A percentile compares a stretch with the other conserved stretches of the same genome.
Evolutionary conservation across 2,113 vertebrate genomes (phyloP).

Genomic region (Scalopus aquaticus): DNA sequence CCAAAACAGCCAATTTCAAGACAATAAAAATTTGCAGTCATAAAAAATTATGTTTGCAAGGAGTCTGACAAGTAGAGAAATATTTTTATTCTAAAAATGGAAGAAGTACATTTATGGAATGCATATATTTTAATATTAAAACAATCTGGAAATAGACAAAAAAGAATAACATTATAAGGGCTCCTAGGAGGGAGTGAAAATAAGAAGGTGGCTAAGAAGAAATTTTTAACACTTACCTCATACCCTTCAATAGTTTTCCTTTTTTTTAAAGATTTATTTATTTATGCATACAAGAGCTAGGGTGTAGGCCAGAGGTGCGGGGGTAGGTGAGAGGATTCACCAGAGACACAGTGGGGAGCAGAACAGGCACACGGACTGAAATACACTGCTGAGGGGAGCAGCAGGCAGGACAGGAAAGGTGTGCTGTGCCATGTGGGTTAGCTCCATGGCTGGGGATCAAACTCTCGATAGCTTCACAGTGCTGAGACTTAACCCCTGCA

Average conservation of each 20-base stretch:
- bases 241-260: background rate
- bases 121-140: background rate
- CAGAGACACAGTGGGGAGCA: too few species aligned
- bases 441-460: too few species aligned
- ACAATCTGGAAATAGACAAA: background rate
- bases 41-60: slow-evolving; percentile 29
- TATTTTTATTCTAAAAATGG: background rate
- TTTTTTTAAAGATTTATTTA: background rate
- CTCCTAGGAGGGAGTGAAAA: background rate
- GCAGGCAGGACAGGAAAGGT: too few species aligned
- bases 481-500: too few species aligned
- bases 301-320: background rate
- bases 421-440: too few species aligned
- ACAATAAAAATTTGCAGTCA: background rate
- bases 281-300: background rate
- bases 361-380: too few species aligned
- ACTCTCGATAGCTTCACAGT: too few species aligned
- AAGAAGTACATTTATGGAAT: background rate
- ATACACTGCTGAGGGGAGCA: too few species aligned
- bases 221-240: slow-evolving; percentile 9
- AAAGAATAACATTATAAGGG: background rate
- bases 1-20: background rate
- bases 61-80: background rate
- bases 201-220: background rate
- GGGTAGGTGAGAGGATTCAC: too few species aligned